Evolutionary conservation across 2,888 invertebrate species (phyloP).

Genomic region (Zootermopsis nevadensis): DNA sequence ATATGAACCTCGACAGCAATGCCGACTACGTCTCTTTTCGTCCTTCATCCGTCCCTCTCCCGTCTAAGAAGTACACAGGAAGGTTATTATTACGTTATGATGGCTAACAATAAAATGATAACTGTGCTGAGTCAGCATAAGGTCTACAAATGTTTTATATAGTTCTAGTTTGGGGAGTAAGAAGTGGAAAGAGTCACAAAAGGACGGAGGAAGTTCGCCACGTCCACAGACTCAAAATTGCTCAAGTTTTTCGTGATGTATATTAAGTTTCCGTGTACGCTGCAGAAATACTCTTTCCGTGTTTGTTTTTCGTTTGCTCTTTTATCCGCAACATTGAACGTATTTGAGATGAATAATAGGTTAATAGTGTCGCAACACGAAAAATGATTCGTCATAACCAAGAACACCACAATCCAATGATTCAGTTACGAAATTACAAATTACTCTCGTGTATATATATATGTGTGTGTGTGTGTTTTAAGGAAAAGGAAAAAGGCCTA

Average conservation of each 20-base stretch:
- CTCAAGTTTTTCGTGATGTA: conserved; percentile 9
- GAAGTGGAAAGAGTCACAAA: not conserved
- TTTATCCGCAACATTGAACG: not conserved
- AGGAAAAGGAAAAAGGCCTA: no score
- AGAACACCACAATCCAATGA: no score
- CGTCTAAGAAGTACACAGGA: not conserved
- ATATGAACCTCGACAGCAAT: not conserved
- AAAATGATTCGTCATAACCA: no score
- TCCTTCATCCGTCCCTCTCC: not conserved
- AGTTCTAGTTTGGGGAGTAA: not conserved
- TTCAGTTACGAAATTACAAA: no score
- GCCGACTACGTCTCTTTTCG: not conserved
- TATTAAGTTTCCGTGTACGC: not conserved
- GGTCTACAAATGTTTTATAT: not conserved
- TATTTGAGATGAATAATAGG: not conserved
- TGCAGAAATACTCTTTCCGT: not conserved
- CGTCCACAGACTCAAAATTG: not conserved
- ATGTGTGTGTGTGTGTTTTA: no score
- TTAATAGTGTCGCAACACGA: no score
- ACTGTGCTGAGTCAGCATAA: not conserved
- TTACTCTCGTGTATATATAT: no score
- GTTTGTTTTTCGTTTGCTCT: not conserved
- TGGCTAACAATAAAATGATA: not conserved
- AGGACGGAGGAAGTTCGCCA: not conserved
- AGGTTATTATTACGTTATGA: not conserved